A percentile compares a stretch with the other conserved stretches of the same genome.
These are phyloP conservation scores for Ormyrus thymus DNA, from an alignment of 2,888 invertebrate species.

Conservation along the genomic window DNA sequence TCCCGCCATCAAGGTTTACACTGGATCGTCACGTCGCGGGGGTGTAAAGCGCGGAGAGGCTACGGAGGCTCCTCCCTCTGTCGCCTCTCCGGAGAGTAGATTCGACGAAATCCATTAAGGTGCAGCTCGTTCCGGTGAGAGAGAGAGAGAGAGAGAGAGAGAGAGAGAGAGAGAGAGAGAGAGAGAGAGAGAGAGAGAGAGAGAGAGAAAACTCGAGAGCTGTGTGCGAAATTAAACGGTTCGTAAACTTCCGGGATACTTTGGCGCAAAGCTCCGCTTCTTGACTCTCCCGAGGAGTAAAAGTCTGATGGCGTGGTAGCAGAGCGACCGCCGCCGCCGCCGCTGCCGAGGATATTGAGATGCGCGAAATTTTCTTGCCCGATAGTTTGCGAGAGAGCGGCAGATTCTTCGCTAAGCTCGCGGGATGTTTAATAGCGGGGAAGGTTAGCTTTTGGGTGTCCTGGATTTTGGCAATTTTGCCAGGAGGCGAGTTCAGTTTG, in stretches of 20 bases:
- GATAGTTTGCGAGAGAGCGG: constrained; percentile 23
- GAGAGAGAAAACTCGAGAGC: constrained; percentile 11
- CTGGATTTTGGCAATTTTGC: no score
- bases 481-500: no score
- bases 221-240: constrained; percentile 54
- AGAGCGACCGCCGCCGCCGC: background rate
- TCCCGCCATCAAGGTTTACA: background rate
- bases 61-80: background rate
- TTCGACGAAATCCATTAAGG: constrained; percentile 55
- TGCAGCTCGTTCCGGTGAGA: constrained; percentile 31
- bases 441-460: background rate
- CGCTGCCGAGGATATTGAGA: constrained; percentile 3
- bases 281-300: constrained; percentile 31
- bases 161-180: background rate
- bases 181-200: constrained; percentile 1
- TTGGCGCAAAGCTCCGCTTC: constrained; percentile 17
- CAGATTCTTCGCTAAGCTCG: background rate
- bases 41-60: background rate
- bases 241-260: constrained; percentile 56
- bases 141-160: no score
- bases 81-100: constrained; percentile 37
- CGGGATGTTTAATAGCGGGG: no score
- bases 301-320: constrained; percentile 4
- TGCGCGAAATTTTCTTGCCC: constrained; percentile 40
- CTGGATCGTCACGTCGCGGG: background rate